Base-by-base conservation (phyloP, 1,140 invertebrate genomes). In the Drosophila oshimai region DNA sequence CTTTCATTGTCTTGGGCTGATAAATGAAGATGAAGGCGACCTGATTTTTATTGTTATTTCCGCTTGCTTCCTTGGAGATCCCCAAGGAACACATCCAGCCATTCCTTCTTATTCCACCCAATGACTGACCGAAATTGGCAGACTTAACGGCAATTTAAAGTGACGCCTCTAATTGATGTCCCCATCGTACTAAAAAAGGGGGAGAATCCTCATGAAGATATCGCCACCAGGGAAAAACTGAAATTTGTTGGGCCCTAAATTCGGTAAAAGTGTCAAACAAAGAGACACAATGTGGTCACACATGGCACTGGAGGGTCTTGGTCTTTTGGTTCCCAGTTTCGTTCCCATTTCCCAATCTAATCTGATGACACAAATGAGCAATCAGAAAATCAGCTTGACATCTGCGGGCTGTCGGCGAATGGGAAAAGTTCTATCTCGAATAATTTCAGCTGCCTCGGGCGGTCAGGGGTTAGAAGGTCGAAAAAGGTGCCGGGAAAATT, bases 101-200 rank as follows among this genome's bases (percentile, higher is more conserved):
- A 18, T 22, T 6, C 26, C 36, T 18, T 33, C 13, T 18, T 20
- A 9, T 10, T 26, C 12, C 24, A 4, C 20, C 34, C 18, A 34
- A 78, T 84, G 78, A 83, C 78, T 83, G 58, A 74, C 44, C 62
- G 41, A 74, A 83, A 79, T 74, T 45, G 57, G 69, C 62, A 84
- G 78, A 84, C 79, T 84, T 79, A 83, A 83, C 80, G 79, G 79
- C 80, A 84, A 75, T 78, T 71, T 61, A 62, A 84, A 71, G 54
- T 74, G 62, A 83, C 61, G 78, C 73, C 72, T 65, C 36, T 60
- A 74, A 74, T 74, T 68, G 62, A 74, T 76, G 73, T 36, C 28
- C 36, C 49, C 26, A 28, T 3, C 4, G 36, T 1, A 39, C 9
- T 3, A 13, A 6, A 29, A 44, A 17, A 7, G 9, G 29, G 29